Evolutionary conservation across 2,113 vertebrate species (phyloP).

Genomic region (Tricholaema leucomelas): DNA sequence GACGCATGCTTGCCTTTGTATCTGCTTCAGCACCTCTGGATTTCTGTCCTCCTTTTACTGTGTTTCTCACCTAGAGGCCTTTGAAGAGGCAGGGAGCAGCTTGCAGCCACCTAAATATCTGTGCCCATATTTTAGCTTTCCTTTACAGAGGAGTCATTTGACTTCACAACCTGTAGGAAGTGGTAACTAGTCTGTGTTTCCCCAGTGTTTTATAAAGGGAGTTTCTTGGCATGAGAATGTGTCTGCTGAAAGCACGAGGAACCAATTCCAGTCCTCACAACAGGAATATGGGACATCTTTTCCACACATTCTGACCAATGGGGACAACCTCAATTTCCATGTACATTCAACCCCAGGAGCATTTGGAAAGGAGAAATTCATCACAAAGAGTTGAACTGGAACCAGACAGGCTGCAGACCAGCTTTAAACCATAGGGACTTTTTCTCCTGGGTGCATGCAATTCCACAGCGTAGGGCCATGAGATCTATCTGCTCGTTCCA

Average conservation of each 20-base stretch:
- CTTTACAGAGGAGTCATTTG: not conserved
- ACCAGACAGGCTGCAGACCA: not conserved
- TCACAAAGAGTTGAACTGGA: not conserved
- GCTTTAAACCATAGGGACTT: not conserved
- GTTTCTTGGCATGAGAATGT: not conserved
- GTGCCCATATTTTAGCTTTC: not conserved
- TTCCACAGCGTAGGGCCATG: not conserved
- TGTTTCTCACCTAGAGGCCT: not conserved
- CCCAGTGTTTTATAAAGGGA: not conserved
- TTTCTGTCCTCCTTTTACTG: not conserved
- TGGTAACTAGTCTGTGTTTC: not conserved
- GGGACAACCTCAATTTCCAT: not conserved
- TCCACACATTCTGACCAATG: not conserved
- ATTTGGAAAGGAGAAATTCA: not conserved
- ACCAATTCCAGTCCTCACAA: not conserved
- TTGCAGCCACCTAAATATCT: not conserved
- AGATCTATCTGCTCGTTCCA: not conserved
- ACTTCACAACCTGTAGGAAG: constrained; percentile 2
- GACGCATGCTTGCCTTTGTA: not conserved
- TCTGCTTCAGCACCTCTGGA: not conserved
- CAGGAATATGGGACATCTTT: not conserved
- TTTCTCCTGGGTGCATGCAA: not conserved
- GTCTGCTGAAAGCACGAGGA: not conserved
- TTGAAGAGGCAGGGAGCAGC: not conserved
- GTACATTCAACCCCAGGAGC: not conserved